Conservation (phyloP, 2,113 vertebrate species). For the Poecile atricapillus region DNA sequence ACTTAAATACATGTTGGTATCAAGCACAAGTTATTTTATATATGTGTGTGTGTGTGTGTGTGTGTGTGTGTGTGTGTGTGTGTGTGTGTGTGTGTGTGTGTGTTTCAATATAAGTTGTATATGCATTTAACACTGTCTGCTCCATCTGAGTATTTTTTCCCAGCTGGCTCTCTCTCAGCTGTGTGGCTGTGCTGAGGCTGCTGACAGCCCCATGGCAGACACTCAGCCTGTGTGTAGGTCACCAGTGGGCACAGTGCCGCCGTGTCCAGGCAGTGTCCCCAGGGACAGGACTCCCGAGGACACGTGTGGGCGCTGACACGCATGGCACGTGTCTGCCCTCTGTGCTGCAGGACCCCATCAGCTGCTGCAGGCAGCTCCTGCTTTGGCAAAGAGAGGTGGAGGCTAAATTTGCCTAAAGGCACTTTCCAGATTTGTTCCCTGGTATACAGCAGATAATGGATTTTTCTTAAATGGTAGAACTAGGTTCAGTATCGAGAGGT, state of each 20-base stretch:
- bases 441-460: background rate
- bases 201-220: background rate
- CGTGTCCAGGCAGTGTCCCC: rapidly evolving
- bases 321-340: rapidly evolving
- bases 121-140: background rate
- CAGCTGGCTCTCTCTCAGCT: background rate
- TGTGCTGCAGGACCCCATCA: background rate
- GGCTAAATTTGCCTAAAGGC: background rate
- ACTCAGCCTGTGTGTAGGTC: rapidly evolving
- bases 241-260: background rate
- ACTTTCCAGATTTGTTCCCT: background rate
- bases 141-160: background rate
- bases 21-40: background rate
- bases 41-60: rapidly evolving
- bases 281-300: background rate
- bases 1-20: background rate
- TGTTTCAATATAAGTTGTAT: no score
- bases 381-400: background rate
- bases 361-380: background rate
- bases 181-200: background rate
- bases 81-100: background rate
- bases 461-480: background rate
- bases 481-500: background rate
- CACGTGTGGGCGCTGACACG: rapidly evolving
- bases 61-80: background rate